Evolutionary conservation across 1,140 invertebrate genomes (phyloP), one percentile per base, ranked within the genome.

Genomic region (Aphidius ervi): DNA sequence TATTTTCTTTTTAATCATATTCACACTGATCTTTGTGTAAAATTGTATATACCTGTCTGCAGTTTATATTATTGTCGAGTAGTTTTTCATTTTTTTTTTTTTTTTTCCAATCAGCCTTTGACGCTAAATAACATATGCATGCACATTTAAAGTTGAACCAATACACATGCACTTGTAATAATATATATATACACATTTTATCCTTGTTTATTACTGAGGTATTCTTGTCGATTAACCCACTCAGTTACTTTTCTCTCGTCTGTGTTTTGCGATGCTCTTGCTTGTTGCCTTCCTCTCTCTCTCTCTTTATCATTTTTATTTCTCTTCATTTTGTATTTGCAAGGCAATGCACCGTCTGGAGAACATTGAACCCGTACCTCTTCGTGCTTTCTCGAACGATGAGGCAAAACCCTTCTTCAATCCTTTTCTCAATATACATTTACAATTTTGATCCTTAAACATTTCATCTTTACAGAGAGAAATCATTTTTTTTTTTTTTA

Each of bases 261-360:
- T 59, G n/a, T 6, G 53, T 56, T 7, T 40, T 16, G 16, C 58
- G 9, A 46, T 56, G 57, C 64, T 62, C 68, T 61, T 60, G 46
- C 58, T 68, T 64, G 59, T 62, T 61, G 64, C 55, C 3, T 52
- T 54, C 5, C 62, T 62, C 56, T 68, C 62, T 66, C 59, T 58
- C 56, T 50, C 40, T 40, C 43, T 23, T 61, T 46, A 55, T 52
- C 56, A 4, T 43, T 56, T 9, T 61, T 49, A 6, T 42, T 55
- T 37, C 46, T 31, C 16, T 56, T 46, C 42, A 39, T 0, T 8
- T 40, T 46, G 37, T 39, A 49, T 48, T 40, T n/a, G 50, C 31
- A 46, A 61, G 59, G 59, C 59, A 61, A 61, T 61, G 58, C 58
- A 61, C 56, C 41, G 47, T 61, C 43, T 39, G 10, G 41, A 61